Percentiles rank a stretch among this genome's conserved stretches.
phyloP scores from a whole-genome alignment of 2,888 invertebrate genomes.

The Hesperia comma region DNA sequence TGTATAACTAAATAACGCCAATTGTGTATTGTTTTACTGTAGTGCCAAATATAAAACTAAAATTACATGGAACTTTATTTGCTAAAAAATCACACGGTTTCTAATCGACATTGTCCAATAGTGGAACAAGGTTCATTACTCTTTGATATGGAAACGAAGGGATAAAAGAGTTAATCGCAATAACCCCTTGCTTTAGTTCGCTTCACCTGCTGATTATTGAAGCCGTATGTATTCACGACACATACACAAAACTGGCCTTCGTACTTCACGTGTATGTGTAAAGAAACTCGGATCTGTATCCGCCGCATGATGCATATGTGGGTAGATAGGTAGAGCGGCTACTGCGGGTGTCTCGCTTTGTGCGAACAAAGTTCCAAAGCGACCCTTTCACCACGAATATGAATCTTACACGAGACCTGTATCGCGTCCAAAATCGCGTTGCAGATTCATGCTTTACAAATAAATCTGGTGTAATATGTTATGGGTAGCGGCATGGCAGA shows the following conservation, averaged over 20 bases:
- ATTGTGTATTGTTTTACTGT: not conserved
- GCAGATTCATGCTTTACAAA: constrained; percentile 69
- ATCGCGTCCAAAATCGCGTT: constrained; percentile 69
- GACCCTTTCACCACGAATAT: constrained; percentile 73
- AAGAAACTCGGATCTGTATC: constrained; percentile 81
- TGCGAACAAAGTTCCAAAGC: constrained; percentile 68
- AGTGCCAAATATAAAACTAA: not conserved
- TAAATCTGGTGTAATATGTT: constrained; percentile 65
- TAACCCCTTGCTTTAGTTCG: constrained; percentile 81
- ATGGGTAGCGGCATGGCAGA: constrained; percentile 72
- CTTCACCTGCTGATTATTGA: constrained; percentile 84
- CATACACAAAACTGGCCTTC: constrained; percentile 80
- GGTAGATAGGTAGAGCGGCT: constrained; percentile 78
- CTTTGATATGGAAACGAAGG: constrained; percentile 83
- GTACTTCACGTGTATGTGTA: constrained; percentile 75
- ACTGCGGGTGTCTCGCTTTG: constrained; percentile 78
- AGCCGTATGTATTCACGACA: constrained; percentile 81
- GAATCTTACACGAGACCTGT: constrained; percentile 68
- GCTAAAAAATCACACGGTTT: constrained; percentile 73
- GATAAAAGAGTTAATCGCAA: constrained; percentile 84
- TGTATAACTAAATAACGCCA: not conserved
- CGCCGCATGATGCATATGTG: constrained; percentile 77
- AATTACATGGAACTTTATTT: constrained; percentile 30
- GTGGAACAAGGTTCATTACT: constrained; percentile 82
- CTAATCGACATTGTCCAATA: constrained; percentile 73